These are phyloP conservation scores for Hafferia zeledoni DNA, from an alignment of 2,797 vertebrate species.

Conservation along the genomic window DNA sequence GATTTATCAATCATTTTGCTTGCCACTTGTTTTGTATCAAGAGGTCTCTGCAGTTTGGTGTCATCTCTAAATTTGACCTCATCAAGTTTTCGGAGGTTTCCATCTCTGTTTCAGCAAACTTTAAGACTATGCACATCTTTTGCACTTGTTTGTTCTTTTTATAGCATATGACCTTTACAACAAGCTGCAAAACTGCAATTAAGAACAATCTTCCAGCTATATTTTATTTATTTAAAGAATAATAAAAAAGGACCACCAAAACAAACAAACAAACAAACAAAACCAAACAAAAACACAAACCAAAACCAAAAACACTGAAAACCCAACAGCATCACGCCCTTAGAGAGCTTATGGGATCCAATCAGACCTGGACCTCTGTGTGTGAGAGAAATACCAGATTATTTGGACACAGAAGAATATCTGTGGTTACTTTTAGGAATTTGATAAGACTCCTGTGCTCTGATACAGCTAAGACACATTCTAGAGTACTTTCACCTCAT, in stretches of 20 bases:
- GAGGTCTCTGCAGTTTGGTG: neutral
- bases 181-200: neutral
- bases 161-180: neutral
- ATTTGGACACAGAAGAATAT: neutral
- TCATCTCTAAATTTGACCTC: neutral
- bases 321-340: neutral
- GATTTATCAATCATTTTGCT: neutral
- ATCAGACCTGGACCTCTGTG: neutral
- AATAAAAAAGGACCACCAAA: neutral
- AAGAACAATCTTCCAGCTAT: neutral
- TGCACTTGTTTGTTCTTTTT: neutral
- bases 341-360: neutral
- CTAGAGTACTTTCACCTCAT: fast-evolving
- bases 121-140: neutral
- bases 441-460: fast-evolving
- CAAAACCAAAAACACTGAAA: neutral
- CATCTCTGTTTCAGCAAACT: neutral
- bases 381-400: neutral
- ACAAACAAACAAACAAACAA: neutral
- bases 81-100: neutral
- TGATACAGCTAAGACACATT: neutral
- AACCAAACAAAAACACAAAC: neutral
- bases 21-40: neutral
- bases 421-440: neutral
- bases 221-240: neutral